A percentile compares a stretch with the other conserved stretches of the same genome.
Evolutionary conservation across 2,888 invertebrate genomes (phyloP).

Genomic region (Caenorhabditis drosophilae): DNA sequence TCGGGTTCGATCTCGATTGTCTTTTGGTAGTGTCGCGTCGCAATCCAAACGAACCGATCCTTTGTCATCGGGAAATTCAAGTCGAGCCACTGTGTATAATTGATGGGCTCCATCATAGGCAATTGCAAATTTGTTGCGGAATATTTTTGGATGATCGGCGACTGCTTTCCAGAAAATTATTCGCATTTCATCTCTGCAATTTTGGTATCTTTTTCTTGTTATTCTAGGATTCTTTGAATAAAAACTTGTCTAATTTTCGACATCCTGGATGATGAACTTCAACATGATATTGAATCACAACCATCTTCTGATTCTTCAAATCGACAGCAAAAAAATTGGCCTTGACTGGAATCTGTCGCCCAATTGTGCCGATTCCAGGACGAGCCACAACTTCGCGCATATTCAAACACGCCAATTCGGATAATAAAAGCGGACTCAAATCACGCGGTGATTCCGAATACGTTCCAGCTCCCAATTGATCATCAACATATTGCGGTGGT

Average conservation of each 20-base stretch:
- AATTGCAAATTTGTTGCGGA: slow-evolving; percentile 57
- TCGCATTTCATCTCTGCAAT: slow-evolving; percentile 61
- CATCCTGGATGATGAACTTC: slow-evolving; percentile 61
- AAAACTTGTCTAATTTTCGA: slow-evolving; percentile 59
- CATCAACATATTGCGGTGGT: slow-evolving; percentile 21
- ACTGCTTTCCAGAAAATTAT: slow-evolving; percentile 64
- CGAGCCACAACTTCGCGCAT: slow-evolving; percentile 52
- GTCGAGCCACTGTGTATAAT: slow-evolving; percentile 50
- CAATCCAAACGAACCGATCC: slow-evolving; percentile 50
- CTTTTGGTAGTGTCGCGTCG: slow-evolving; percentile 53
- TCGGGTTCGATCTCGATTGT: slow-evolving; percentile 52
- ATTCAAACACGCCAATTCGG: slow-evolving; percentile 56
- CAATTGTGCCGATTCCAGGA: slow-evolving; percentile 53
- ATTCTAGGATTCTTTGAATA: neutral
- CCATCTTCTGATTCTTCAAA: slow-evolving; percentile 46
- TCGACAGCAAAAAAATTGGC: slow-evolving; percentile 63
- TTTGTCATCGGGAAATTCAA: slow-evolving; percentile 55
- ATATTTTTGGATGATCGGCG: slow-evolving; percentile 48
- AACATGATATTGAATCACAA: slow-evolving; percentile 64
- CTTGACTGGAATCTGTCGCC: slow-evolving; percentile 53
- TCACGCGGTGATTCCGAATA: slow-evolving; percentile 40
- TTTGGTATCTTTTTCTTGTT: neutral
- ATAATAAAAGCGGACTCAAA: slow-evolving; percentile 38
- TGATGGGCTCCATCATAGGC: slow-evolving; percentile 65
- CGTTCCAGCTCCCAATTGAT: slow-evolving; percentile 8